These are phyloP conservation scores for Meteorus colon DNA, from an alignment of 2,888 invertebrate species.

Conservation along the genomic window DNA sequence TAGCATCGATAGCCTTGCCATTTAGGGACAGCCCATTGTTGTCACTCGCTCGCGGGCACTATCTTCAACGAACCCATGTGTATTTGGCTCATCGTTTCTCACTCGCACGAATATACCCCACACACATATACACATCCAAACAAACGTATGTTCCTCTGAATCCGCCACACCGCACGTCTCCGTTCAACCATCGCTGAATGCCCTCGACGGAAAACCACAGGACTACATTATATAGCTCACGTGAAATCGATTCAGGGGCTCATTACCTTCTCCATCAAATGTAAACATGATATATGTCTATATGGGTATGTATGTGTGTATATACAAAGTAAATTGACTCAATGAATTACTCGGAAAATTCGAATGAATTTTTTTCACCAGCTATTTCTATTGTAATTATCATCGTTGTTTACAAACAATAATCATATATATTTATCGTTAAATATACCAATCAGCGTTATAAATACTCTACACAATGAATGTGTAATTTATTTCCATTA, in stretches of 20 bases:
- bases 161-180: slow-evolving; percentile 1
- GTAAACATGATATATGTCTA: slow-evolving; percentile 9
- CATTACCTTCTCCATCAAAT: slow-evolving; percentile 16
- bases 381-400: background rate
- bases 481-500: background rate
- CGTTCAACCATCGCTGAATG: slow-evolving; percentile 1
- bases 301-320: background rate
- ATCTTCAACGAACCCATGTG: slow-evolving; percentile 49
- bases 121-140: background rate
- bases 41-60: slow-evolving; percentile 54
- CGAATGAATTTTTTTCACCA: background rate
- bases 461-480: background rate
- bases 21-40: slow-evolving; percentile 59
- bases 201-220: slow-evolving; percentile 20
- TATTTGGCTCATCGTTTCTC: slow-evolving; percentile 2
- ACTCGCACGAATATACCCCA: background rate
- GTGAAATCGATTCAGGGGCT: slow-evolving; percentile 13
- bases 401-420: background rate
- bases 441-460: background rate
- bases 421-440: background rate
- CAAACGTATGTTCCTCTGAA: background rate
- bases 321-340: background rate
- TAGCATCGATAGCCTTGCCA: slow-evolving; percentile 67
- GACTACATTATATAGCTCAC: slow-evolving; percentile 30
- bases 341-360: background rate